Evolutionary conservation across 2,888 invertebrate genomes (phyloP), one percentile per base, ranked within the genome.

Genomic region (Cheilosia urbana): DNA sequence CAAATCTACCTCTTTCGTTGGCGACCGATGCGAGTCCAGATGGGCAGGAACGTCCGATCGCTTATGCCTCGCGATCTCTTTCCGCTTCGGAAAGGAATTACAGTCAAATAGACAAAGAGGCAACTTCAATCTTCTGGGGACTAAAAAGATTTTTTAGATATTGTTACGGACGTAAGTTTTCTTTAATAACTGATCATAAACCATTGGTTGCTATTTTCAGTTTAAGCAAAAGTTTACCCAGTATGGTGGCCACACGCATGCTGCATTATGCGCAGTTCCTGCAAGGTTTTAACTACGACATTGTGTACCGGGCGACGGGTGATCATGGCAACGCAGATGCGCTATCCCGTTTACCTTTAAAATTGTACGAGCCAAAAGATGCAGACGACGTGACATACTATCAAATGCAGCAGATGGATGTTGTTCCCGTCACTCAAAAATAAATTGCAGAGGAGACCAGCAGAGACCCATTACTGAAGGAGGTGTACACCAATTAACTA

Each of bases 1-100:
- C 82, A 24, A 40, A 24, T 0, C 34, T 71, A 7, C 76, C 60
- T 4, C 21, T 89, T 24, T 78, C 87, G 2, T 68, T 89, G 30
- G 53, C 81, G 2, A 88, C 88, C 47, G 88, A 89, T 66, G 88
- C 27, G 58, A 87, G 68, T 24, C 15, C 58, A 21, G 40, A 40
- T 40, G 58, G 58, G 6, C 55, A 57, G 37, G 57, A 57, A 7
- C 57, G 37, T 17, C 57, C 53, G 27, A 53, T 53, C 4, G 58
- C 58, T 19, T 58, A 58, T 40, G 58, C 21, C 15, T 58, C 40
- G 2, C 58, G 58, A 40, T 58, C 58, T 13, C 40, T 40, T 11
- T 58, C 40, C 3, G 21, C 21, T 13, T 58, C 40, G 6, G 40
- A 21, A 15, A 42, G 37, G n/a, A 60, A 60, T 15, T 21, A 63